phyloP scores from a whole-genome alignment of 2,888 invertebrate genomes.

The Margaritifera margaritifera region DNA sequence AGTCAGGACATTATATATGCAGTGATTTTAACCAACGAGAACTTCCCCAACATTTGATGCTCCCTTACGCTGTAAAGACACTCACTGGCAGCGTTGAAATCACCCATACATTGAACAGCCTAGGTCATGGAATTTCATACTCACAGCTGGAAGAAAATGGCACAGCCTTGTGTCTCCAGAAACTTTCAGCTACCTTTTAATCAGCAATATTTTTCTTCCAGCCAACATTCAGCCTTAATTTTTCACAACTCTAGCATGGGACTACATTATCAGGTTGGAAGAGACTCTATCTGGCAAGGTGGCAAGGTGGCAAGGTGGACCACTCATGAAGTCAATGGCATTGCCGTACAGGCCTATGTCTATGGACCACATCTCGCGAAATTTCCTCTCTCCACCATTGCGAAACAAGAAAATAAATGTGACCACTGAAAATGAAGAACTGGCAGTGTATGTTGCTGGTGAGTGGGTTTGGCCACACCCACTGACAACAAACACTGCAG shows the following conservation, averaged over 20 bases:
- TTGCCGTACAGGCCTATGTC: conserved; percentile 29
- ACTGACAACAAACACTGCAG: background rate
- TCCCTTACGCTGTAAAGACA: background rate
- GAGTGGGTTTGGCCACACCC: background rate
- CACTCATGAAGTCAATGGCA: conserved; percentile 47
- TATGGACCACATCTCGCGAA: background rate
- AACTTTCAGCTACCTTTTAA: conserved; percentile 29
- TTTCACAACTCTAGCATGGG: conserved; percentile 9
- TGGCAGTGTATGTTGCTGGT: too few relatives aligned
- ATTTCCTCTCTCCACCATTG: too few relatives aligned
- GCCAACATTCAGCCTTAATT: conserved; percentile 12
- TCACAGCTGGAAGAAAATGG: conserved; percentile 19
- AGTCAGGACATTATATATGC: background rate
- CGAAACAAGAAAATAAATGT: background rate
- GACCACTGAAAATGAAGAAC: too few relatives aligned
- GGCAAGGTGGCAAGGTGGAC: too few relatives aligned
- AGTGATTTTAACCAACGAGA: too few relatives aligned
- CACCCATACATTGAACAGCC: conserved; percentile 19
- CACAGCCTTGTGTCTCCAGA: conserved; percentile 34
- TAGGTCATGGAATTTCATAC: conserved; percentile 31
- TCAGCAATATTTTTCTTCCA: conserved; percentile 31
- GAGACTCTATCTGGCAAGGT: conserved; percentile 33
- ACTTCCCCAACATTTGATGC: too few relatives aligned
- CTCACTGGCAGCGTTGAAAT: conserved; percentile 6
- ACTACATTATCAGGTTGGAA: conserved; percentile 43